A percentile compares a stretch with the other conserved stretches of the same genome.
phyloP scores from a whole-genome alignment of 2,888 invertebrate genomes.

The Steromphala cineraria region DNA sequence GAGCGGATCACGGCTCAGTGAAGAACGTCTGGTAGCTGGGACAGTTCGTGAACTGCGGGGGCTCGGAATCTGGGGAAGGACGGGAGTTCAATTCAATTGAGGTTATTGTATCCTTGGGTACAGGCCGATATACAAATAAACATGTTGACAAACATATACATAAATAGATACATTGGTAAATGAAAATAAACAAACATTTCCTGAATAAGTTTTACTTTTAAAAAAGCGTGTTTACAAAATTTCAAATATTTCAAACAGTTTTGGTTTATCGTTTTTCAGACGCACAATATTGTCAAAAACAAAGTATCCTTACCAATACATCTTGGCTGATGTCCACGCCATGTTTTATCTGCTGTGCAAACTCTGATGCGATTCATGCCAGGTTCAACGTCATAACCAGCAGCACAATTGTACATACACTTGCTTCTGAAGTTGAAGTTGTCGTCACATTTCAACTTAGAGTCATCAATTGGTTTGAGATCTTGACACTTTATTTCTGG shows the following conservation, averaged over 20 bases:
- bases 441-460: not conserved
- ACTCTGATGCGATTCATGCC: not conserved
- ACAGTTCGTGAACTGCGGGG: not conserved
- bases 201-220: no score
- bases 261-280: no score
- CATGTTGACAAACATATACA: no score
- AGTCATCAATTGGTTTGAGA: not conserved
- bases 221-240: no score
- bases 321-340: not conserved
- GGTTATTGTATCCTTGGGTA: no score
- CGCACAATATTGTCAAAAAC: no score
- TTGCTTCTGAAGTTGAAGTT: not conserved
- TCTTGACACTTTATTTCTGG: not conserved
- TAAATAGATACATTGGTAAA: no score
- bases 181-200: no score
- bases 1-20: not conserved
- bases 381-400: not conserved
- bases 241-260: no score
- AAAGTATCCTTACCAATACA: not conserved
- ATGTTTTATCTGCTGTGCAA: not conserved
- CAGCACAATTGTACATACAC: not conserved
- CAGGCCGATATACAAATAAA: no score
- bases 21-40: not conserved
- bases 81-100: no score
- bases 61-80: not conserved